Conservation (phyloP, 2,113 vertebrate species). For the Gadus macrocephalus region DNA sequence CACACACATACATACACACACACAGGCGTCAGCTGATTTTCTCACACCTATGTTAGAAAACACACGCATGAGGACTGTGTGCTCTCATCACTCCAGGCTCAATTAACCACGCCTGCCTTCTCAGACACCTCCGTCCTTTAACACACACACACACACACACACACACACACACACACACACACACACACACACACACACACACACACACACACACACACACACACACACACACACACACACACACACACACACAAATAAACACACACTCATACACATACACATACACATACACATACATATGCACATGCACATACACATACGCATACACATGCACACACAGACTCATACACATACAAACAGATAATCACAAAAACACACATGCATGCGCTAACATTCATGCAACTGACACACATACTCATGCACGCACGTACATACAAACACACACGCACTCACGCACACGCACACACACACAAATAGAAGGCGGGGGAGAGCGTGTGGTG, state of each 20-base stretch:
- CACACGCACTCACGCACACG: not conserved
- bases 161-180: not conserved
- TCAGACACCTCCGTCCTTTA: not conserved
- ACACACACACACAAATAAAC: constrained; percentile 2
- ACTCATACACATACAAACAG: not conserved
- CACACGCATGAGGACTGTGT: constrained; percentile 12
- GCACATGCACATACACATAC: not conserved
- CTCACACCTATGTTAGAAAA: constrained; percentile 14
- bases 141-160: not conserved
- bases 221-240: not conserved
- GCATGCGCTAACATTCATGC: no score
- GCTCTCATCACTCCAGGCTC: constrained; percentile 39
- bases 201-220: not conserved
- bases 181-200: not conserved
- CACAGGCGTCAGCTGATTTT: constrained; percentile 25
- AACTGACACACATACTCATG: not conserved
- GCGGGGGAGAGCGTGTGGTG: not conserved
- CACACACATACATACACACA: constrained; percentile 25
- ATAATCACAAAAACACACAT: not conserved
- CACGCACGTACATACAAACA: not conserved
- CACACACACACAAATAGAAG: constrained; percentile 22
- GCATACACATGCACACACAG: not conserved
- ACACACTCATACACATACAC: not conserved
- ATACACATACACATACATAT: not conserved
- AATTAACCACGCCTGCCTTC: constrained; percentile 37